Evolutionary conservation across 2,797 vertebrate species (phyloP), one percentile per base, ranked within the genome.

Genomic region (Manis javanica): DNA sequence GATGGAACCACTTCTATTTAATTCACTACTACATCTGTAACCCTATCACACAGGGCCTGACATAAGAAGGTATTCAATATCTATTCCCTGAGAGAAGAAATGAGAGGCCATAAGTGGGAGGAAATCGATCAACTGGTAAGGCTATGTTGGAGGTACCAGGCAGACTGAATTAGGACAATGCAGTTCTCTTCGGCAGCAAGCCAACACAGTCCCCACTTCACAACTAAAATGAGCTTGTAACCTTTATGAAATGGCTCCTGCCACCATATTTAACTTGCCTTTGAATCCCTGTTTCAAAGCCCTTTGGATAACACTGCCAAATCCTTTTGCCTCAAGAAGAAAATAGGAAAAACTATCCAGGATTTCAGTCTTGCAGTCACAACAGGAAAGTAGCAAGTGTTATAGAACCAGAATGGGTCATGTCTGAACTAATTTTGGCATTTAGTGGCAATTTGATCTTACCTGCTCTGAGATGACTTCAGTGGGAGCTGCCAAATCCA

Each of bases 171-270:
- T 87, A 78, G 87, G 26, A 89, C 11, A 79, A 68, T 5, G 31
- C 4, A 51, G 71, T 94, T 74, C 63, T 78, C 83, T 53, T 83
- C 55, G 87, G 46, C 59, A 84, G 15, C 5, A 49, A 88, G 46
- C 46, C 69, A 90, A 74, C 0, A 46, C 0, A 61, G 19, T 59
- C 23, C 5, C 19, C 1, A n/a, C 19, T 68, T 89, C 26, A 83
- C 59, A 61, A 59, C 57, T 89, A 71, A 96, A 96, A 94, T 64
- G 87, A 97, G 39, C 53, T 31, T 72, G 24, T 86, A 91, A 91
- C 18, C 37, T 77, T 84, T 75, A 91, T 72, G 71, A 87, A 93
- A 91, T 83, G 69, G 66, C 57, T 97, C 29, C 46, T 34, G 1
- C 53, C 42, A 55, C 63, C 6, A 16, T 77, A 72, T 68, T 93